phyloP scores from a whole-genome alignment of 2,797 vertebrate species.

The Eupleurogrammus muticus region DNA sequence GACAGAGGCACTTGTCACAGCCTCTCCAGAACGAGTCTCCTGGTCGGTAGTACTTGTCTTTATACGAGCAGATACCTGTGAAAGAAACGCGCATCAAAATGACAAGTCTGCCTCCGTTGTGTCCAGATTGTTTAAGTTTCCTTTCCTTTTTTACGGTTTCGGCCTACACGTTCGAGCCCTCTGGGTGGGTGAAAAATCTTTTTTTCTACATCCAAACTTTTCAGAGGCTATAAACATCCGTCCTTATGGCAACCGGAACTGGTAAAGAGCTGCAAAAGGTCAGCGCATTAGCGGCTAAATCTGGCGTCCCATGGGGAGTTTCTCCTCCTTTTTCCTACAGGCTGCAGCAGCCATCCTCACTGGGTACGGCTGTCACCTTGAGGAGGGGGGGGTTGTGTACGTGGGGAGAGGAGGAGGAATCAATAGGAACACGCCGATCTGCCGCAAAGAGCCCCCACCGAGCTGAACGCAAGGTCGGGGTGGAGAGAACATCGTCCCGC shows the following conservation, averaged over 20 bases:
- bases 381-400: conserved; percentile 24
- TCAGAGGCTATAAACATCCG: conserved; percentile 18
- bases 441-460: conserved; percentile 41
- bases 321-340: conserved; percentile 25
- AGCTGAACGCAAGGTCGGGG: conserved; percentile 24
- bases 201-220: conserved; percentile 19
- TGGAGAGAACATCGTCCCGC: conserved; percentile 35
- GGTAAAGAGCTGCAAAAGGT: conserved; percentile 37
- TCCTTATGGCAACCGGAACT: conserved; percentile 1
- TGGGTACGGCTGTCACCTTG: conserved; percentile 61
- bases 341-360: conserved; percentile 16
- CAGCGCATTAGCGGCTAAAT: conserved; percentile 43
- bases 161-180: not conserved
- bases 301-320: conserved; percentile 26
- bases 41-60: conserved; percentile 71
- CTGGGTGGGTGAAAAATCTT: conserved; percentile 7
- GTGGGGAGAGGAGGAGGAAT: no score
- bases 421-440: conserved; percentile 55
- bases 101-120: not conserved
- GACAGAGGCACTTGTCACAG: conserved; percentile 80
- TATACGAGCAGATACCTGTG: conserved; percentile 70
- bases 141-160: not conserved
- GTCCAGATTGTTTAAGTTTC: not conserved
- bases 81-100: conserved; percentile 7
- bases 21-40: conserved; percentile 75